phyloP scores from a whole-genome alignment of 2,888 invertebrate genomes.

The Aphidoletes aphidimyza region DNA sequence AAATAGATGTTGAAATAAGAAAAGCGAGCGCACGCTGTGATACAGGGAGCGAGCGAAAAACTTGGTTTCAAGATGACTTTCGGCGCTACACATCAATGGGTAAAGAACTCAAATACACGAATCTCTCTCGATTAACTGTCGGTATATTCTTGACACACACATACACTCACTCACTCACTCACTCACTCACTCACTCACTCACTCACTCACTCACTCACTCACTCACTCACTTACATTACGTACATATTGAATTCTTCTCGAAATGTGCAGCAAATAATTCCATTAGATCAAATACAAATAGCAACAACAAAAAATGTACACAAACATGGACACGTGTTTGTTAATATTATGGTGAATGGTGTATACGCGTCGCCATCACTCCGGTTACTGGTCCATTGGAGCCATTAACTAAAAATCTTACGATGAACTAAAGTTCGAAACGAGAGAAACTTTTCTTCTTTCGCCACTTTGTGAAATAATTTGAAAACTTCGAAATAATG shows the following conservation, averaged over 20 bases:
- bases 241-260: not conserved
- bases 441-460: not conserved
- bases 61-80: not conserved
- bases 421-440: slow-evolving; percentile 26
- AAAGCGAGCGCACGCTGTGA: not conserved
- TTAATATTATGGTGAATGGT: not conserved
- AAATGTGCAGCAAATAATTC: slow-evolving; percentile 43
- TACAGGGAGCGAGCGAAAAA: not conserved
- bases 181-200: no score
- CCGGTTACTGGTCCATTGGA: not conserved
- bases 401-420: slow-evolving; percentile 48
- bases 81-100: not conserved
- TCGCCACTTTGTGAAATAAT: slow-evolving; percentile 46
- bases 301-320: not conserved
- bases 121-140: no score
- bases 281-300: slow-evolving; percentile 35
- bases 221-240: not conserved
- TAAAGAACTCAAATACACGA: no score
- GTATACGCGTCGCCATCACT: no score
- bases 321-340: slow-evolving; percentile 38
- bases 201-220: not conserved
- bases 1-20: not conserved
- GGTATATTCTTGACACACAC: no score
- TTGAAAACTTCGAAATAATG: slow-evolving; percentile 50
- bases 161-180: no score